Evolutionary conservation across 2,797 vertebrate species (phyloP), one percentile per base, ranked within the genome.

Genomic region (Macropodus opercularis): DNA sequence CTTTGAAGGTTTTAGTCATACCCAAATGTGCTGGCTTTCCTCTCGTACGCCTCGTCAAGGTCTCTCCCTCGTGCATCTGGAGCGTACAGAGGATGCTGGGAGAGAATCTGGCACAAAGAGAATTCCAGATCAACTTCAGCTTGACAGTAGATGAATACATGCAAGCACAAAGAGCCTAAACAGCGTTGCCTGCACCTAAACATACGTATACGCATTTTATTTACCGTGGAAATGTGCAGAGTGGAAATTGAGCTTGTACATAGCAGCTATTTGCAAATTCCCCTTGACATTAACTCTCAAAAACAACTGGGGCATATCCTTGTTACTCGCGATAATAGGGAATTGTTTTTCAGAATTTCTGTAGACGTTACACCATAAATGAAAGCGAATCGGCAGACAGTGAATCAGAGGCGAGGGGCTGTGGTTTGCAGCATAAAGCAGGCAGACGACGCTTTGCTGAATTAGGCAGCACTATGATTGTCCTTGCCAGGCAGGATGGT

Each of bases 1-100:
- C 89, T 91, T 90, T 90, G 88, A 92, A 89, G 88, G 77, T 78
- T 87, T 85, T 75, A 86, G 82, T 84, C 81, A 77, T 80, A 82
- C 69, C 76, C 75, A 78, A 84, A 89, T 79, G 79, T 83, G 87
- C 83, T 87, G 87, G 72, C 84, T 90, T 84, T 78, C 80, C 43
- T 89, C 83, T 85, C 68, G 29, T 75, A 75, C 87, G 70, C 82
- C 81, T 89, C 81, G 63, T 89, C 87, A 86, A 83, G 84, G 84
- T 85, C 83, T 78, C 84, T 85, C 82, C 77, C 84, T 79, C 29
- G 66, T 81, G 85, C 65, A 69, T 84, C 81, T 80, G 84, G 82
- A 79, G 79, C 52, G 74, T 73, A 63, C n/a, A n/a, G n/a, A n/a
- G n/a, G 75, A 79, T 77, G 83, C 83, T 74, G 56, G 66, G 62